These are phyloP conservation scores for Bursaphelenchus mucronatus DNA, from an alignment of 1,140 invertebrate genomes.

Conservation along the genomic window DNA sequence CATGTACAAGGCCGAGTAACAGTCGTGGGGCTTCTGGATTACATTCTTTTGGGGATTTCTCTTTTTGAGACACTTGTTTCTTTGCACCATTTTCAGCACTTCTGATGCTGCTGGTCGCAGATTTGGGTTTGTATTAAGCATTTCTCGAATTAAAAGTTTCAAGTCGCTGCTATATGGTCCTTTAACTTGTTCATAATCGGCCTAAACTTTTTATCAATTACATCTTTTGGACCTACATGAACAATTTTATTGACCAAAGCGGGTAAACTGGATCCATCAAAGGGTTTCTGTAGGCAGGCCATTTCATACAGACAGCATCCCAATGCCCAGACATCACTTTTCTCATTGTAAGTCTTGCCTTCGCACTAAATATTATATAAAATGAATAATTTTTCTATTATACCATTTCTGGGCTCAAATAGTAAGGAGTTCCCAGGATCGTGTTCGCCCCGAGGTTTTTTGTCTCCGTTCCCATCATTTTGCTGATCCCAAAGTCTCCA, in stretches of 20 bases:
- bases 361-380: constrained; percentile 67
- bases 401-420: constrained; percentile 79
- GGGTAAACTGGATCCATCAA: constrained; percentile 73
- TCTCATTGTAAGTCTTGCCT: constrained; percentile 73
- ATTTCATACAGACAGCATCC: constrained; percentile 75
- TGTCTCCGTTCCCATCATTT: constrained; percentile 70
- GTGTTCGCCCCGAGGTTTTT: constrained; percentile 70
- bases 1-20: constrained; percentile 63
- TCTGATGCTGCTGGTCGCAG: constrained; percentile 65
- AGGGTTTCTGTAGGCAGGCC: constrained; percentile 73
- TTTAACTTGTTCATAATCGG: constrained; percentile 67
- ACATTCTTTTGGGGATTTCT: constrained; percentile 23
- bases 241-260: constrained; percentile 75
- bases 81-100: constrained; percentile 63
- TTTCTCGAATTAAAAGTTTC: constrained; percentile 64
- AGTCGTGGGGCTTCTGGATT: constrained; percentile 16
- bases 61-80: constrained; percentile 48
- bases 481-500: constrained; percentile 77
- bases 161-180: constrained; percentile 70
- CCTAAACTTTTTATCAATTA: constrained; percentile 62
- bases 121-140: constrained; percentile 63
- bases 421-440: constrained; percentile 76
- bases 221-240: constrained; percentile 28
- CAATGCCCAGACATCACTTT: constrained; percentile 76
- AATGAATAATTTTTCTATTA: constrained; percentile 41